Percentiles rank a stretch among this genome's conserved stretches.
Conservation (phyloP, 2,888 invertebrate species). For the Euclidia mi region DNA sequence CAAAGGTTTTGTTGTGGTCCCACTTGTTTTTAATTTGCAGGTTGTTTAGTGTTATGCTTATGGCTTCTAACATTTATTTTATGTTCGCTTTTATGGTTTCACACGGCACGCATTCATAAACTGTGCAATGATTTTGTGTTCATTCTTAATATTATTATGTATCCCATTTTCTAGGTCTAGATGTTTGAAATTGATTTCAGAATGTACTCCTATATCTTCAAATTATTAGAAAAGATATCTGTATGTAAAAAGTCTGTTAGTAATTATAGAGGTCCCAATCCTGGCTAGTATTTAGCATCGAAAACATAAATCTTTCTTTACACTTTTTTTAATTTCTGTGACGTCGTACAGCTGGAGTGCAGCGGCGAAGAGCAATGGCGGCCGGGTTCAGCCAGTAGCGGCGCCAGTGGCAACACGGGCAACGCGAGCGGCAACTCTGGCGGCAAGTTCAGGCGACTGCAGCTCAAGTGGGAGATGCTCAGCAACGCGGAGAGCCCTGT, state of each 20-base stretch:
- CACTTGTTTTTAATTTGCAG: constrained; percentile 61
- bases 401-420: constrained; percentile 79
- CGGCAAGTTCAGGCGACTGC: constrained; percentile 93
- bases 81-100: constrained; percentile 45
- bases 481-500: constrained; percentile 87
- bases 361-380: constrained; percentile 86
- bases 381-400: constrained; percentile 83
- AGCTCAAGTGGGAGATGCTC: constrained; percentile 95
- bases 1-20: constrained; percentile 60
- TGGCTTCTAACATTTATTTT: constrained; percentile 63
- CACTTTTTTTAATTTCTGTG: background rate
- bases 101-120: constrained; percentile 29
- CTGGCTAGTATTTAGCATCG: background rate
- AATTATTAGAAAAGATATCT: too few relatives aligned
- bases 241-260: too few relatives aligned
- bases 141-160: constrained; percentile 9
- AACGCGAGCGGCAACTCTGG: constrained; percentile 91
- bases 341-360: constrained; percentile 76
- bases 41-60: constrained; percentile 59
- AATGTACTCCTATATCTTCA: too few relatives aligned
- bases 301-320: background rate
- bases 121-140: constrained; percentile 22
- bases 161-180: background rate
- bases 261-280: too few relatives aligned
- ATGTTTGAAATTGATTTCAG: too few relatives aligned